Conservation (phyloP, 2,113 vertebrate species). For the Laticauda colubrina region DNA sequence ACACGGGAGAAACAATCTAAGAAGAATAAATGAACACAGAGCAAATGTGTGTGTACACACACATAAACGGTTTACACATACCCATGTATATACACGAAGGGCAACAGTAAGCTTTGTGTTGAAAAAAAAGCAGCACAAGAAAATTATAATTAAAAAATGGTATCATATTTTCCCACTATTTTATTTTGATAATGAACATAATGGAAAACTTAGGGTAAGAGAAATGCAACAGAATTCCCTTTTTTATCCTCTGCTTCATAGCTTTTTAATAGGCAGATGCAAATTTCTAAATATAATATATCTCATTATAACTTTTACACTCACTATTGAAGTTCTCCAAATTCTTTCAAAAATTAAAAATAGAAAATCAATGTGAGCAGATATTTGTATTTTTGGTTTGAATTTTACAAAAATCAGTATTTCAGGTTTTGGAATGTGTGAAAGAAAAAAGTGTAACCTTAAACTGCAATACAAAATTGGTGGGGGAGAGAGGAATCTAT, state of each 20-base stretch:
- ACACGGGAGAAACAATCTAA: neutral
- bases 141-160: neutral
- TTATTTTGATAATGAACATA: neutral
- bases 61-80: neutral
- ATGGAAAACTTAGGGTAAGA: neutral
- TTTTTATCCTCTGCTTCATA: neutral
- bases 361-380: neutral
- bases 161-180: neutral
- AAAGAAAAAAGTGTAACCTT: neutral
- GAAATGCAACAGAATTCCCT: neutral
- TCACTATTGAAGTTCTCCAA: neutral
- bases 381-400: neutral
- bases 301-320: neutral
- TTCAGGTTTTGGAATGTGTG: neutral
- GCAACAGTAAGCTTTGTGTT: neutral
- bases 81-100: neutral
- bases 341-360: neutral
- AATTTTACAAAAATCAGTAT: neutral
- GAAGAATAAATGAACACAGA: conserved; percentile 1
- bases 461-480: neutral
- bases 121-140: neutral
- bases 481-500: neutral
- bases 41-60: neutral
- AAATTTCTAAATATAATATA: neutral
- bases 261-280: neutral